These are phyloP conservation scores for Pipistrellus pygmaeus DNA, from an alignment of 2,797 vertebrate genomes.

Conservation along the genomic window DNA sequence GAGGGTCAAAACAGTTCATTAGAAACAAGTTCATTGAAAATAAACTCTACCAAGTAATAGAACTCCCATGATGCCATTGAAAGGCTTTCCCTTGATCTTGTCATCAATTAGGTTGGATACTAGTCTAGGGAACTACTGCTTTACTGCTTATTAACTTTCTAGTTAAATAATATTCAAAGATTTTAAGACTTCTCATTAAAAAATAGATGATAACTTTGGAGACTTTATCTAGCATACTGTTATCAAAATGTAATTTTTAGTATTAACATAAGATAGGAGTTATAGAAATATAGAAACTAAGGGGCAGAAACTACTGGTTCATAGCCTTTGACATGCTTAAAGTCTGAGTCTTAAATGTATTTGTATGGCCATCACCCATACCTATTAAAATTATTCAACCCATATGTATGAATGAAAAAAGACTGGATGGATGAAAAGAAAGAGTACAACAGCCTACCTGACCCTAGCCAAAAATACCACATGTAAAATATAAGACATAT, in stretches of 20 bases:
- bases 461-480: not conserved
- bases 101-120: not conserved
- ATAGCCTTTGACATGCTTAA: not conserved
- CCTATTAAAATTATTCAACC: not conserved
- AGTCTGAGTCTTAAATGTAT: not conserved
- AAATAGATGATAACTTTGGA: not conserved
- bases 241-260: conserved; percentile 2
- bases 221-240: not conserved
- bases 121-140: not conserved
- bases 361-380: not conserved
- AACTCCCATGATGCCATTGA: not conserved
- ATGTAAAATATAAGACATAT: not conserved
- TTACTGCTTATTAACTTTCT: conserved; percentile 22
- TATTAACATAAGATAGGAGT: not conserved
- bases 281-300: not conserved
- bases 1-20: not conserved
- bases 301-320: not conserved
- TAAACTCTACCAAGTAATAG: not conserved
- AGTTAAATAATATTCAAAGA: not conserved
- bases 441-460: not conserved
- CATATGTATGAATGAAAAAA: not conserved
- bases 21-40: conserved; percentile 3
- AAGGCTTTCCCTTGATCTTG: not conserved
- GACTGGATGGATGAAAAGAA: not conserved
- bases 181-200: not conserved